Evolutionary conservation across 1,140 invertebrate species (phyloP).

Genomic region (Doryteuthis pealeii): DNA sequence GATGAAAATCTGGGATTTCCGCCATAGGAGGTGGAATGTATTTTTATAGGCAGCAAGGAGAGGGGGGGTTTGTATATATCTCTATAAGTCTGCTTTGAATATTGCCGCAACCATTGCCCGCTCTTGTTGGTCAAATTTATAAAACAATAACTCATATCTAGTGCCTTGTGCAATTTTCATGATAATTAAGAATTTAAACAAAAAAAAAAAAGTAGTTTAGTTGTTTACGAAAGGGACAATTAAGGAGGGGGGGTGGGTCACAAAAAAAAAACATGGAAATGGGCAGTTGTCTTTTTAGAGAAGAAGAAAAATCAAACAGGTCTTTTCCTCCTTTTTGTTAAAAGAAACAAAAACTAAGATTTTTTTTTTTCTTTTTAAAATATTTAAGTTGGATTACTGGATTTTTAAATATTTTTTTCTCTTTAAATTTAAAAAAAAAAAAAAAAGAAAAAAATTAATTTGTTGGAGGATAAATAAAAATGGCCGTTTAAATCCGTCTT

Average conservation of each 20-base stretch:
- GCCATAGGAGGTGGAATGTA: constrained; percentile 2
- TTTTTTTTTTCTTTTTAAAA: not conserved
- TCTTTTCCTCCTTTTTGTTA: not conserved
- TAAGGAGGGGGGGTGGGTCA: not conserved
- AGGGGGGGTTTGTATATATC: not conserved
- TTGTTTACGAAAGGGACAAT: not conserved
- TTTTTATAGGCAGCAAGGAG: constrained; percentile 8
- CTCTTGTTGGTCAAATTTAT: constrained; percentile 8
- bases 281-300: not conserved
- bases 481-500: not conserved
- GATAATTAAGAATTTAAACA: not conserved
- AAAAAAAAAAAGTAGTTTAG: not conserved
- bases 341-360: not conserved
- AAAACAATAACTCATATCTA: not conserved
- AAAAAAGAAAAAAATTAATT: not conserved
- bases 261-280: not conserved
- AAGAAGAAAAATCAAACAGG: not conserved
- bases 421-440: not conserved
- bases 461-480: not conserved
- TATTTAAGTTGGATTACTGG: not conserved
- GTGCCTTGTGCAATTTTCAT: constrained; percentile 3
- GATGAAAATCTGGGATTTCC: not conserved
- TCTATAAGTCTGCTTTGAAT: not conserved
- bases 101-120: not conserved
- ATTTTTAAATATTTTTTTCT: not conserved